These are phyloP conservation scores for Spea multiplicata DNA, from an alignment of 2,113 vertebrate genomes.

Conservation along the genomic window DNA sequence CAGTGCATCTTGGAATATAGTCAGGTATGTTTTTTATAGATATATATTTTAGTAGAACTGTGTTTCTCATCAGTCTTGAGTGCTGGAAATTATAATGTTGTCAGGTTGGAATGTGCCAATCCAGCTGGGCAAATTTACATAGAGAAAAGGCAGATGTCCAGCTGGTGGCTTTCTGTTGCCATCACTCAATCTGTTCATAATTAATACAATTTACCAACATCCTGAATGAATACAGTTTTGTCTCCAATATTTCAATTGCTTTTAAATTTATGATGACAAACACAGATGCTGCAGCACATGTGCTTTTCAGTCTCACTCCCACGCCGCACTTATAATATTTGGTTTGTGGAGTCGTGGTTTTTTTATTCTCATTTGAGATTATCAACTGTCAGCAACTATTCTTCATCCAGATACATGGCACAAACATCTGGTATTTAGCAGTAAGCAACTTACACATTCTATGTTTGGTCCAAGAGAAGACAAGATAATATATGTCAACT, in stretches of 20 bases:
- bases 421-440: constrained; percentile 26
- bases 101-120: not conserved
- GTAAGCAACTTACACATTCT: no score
- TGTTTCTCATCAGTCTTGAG: not conserved
- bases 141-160: constrained; percentile 17
- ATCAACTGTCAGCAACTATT: constrained; percentile 27
- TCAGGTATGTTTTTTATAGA: not conserved
- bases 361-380: constrained; percentile 1
- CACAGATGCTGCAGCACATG: constrained; percentile 37
- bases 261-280: constrained; percentile 33
- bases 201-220: constrained; percentile 26
- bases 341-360: constrained; percentile 4
- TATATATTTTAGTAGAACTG: not conserved
- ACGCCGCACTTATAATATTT: constrained; percentile 29
- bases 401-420: not conserved
- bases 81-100: not conserved
- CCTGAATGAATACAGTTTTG: constrained; percentile 21
- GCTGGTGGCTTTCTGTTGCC: constrained; percentile 18
- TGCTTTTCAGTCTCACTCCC: constrained; percentile 18
- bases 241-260: constrained; percentile 23
- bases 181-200: constrained; percentile 26
- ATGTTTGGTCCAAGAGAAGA: no score
- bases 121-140: not conserved
- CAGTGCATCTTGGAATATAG: no score
- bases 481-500: no score